phyloP scores from a whole-genome alignment of 2,113 vertebrate genomes.

The Scopus umbretta region DNA sequence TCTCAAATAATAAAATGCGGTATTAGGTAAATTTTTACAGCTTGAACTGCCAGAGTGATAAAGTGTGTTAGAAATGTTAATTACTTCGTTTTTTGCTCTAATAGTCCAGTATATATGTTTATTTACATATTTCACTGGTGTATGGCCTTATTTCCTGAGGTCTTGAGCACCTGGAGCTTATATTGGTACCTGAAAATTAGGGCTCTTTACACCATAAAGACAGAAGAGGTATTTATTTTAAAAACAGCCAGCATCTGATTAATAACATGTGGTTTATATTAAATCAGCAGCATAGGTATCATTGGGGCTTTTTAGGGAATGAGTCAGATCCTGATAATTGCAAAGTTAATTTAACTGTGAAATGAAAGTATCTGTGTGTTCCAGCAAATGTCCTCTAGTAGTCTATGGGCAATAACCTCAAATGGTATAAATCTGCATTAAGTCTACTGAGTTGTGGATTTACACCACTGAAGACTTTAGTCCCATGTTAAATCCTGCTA shows the following conservation, averaged over 20 bases:
- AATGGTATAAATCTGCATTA: neutral
- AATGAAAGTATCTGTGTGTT: neutral
- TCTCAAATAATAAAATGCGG: neutral
- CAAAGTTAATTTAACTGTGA: conserved; percentile 12
- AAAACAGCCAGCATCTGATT: neutral
- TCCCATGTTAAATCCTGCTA: neutral
- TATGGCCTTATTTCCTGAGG: neutral
- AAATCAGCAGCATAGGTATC: neutral
- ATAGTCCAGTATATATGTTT: neutral
- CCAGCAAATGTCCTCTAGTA: neutral
- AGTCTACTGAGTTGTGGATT: neutral
- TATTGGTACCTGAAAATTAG: neutral
- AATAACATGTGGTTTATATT: neutral
- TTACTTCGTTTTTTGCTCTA: neutral
- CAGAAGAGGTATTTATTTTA: neutral
- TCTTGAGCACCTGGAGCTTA: neutral
- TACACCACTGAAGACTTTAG: neutral
- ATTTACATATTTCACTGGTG: neutral
- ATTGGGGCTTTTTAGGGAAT: neutral
- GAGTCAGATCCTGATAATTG: neutral
- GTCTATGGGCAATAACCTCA: neutral
- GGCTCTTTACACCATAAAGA: neutral
- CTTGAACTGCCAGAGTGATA: neutral
- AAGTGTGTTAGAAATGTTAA: neutral
- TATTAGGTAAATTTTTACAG: neutral